phyloP scores from a whole-genome alignment of 2,113 vertebrate species.

The Synchiropus splendidus region DNA sequence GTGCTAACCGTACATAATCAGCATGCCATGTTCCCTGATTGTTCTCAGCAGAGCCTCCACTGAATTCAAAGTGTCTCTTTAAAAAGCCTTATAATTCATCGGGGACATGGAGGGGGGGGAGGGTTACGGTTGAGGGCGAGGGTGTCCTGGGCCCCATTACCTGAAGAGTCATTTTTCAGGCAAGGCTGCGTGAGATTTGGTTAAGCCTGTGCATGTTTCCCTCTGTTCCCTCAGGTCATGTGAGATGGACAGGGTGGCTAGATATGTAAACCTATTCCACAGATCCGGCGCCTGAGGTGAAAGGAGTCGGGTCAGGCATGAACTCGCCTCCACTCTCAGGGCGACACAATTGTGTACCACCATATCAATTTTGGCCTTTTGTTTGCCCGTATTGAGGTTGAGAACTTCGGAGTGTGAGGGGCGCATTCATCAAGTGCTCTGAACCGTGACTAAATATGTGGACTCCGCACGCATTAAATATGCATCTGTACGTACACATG shows the following conservation, averaged over 20 bases:
- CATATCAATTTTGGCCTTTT: slow-evolving; percentile 9
- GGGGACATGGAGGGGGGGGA: slow-evolving; percentile 19
- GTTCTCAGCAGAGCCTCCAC: slow-evolving; percentile 51
- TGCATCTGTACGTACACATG: slow-evolving; percentile 18
- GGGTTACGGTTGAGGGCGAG: neutral
- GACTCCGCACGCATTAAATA: slow-evolving; percentile 5
- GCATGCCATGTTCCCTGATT: slow-evolving; percentile 61
- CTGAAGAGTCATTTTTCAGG: slow-evolving; percentile 52
- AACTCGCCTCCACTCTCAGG: slow-evolving; percentile 35
- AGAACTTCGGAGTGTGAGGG: neutral
- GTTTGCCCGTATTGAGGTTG: slow-evolving; percentile 14
- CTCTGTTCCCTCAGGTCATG: slow-evolving; percentile 38
- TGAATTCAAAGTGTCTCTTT: slow-evolving; percentile 65
- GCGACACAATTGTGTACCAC: slow-evolving; percentile 44
- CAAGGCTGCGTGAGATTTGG: slow-evolving; percentile 51
- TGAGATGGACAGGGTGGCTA: slow-evolving; percentile 53
- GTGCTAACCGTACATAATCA: slow-evolving; percentile 62
- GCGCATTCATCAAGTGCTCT: slow-evolving; percentile 9
- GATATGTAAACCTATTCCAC: slow-evolving; percentile 63
- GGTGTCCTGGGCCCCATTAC: slow-evolving; percentile 36
- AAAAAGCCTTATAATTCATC: slow-evolving; percentile 63
- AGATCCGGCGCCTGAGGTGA: slow-evolving; percentile 50
- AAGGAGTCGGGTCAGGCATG: slow-evolving; percentile 50
- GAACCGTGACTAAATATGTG: slow-evolving; percentile 3
- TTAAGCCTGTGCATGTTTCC: slow-evolving; percentile 47